Percentiles rank a stretch among this genome's conserved stretches.
Evolutionary conservation across 2,797 vertebrate species (phyloP).

Genomic region (Melopsittacus undulatus): DNA sequence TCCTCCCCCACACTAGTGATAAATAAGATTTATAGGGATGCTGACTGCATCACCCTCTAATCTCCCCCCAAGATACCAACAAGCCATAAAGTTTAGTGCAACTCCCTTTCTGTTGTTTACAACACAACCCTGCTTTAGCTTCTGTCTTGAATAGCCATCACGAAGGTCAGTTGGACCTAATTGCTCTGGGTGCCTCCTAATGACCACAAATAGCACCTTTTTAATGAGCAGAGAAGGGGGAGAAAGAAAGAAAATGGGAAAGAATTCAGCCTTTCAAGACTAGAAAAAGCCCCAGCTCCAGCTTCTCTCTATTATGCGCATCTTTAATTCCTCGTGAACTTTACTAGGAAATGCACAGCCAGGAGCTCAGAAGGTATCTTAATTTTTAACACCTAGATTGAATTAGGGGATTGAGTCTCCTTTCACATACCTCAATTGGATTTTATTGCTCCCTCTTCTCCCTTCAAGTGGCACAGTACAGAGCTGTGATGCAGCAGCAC

Average conservation of each 20-base stretch:
- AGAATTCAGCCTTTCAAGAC: conserved; percentile 59
- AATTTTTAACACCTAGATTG: conserved; percentile 1
- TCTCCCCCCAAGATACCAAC: conserved; percentile 57
- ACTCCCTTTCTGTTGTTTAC: conserved; percentile 73
- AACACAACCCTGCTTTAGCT: conserved; percentile 76
- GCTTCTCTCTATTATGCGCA: background rate
- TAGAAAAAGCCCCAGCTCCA: conserved; percentile 13
- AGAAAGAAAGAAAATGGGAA: conserved; percentile 37
- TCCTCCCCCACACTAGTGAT: conserved; percentile 39
- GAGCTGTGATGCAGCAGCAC: background rate
- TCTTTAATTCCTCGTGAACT: conserved; percentile 44
- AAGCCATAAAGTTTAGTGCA: conserved; percentile 76
- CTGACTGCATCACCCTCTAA: conserved; percentile 57
- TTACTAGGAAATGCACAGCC: background rate
- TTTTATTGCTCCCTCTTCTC: background rate
- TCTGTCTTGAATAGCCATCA: conserved; percentile 87
- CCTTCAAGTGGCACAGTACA: background rate
- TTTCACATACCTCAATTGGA: background rate
- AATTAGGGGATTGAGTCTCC: background rate
- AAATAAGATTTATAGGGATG: conserved; percentile 65
- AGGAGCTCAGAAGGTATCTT: background rate
- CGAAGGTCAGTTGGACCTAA: conserved; percentile 79
- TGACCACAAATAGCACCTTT: conserved; percentile 77
- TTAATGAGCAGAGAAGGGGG: conserved; percentile 57
- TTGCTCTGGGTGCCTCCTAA: conserved; percentile 84